A percentile compares a stretch with the other conserved stretches of the same genome.
Evolutionary conservation across 92 coral and sea anemone genomes (phyloP).

Genomic region (Siderastrea siderea): DNA sequence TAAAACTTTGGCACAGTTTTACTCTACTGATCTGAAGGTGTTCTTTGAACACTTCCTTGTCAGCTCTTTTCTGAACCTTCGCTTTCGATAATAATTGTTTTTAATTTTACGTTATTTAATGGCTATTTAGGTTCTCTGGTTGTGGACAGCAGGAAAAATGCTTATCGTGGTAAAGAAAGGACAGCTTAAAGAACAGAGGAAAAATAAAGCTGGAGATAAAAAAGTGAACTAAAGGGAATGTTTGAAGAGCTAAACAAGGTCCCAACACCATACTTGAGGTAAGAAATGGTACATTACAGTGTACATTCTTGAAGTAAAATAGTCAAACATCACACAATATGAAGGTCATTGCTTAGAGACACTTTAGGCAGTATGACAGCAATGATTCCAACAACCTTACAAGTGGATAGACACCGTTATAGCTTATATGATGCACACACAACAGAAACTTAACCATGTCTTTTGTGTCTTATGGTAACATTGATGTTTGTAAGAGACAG

Average conservation of each 20-base stretch:
- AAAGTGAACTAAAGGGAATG: constrained; percentile 52
- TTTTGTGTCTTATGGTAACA: too few species aligned
- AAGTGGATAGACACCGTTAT: too few species aligned
- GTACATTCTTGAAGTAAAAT: not conserved
- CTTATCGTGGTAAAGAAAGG: constrained; percentile 84
- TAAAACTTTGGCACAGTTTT: too few species aligned
- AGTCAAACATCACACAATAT: too few species aligned
- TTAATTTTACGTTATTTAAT: not conserved
- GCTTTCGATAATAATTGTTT: not conserved
- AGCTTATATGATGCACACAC: too few species aligned
- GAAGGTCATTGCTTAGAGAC: too few species aligned
- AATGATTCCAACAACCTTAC: too few species aligned
- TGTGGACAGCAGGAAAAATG: constrained; percentile 81
- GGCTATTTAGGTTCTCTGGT: constrained; percentile 69
- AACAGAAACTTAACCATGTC: too few species aligned
- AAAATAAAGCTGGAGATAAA: constrained; percentile 52
- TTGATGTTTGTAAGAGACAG: too few species aligned
- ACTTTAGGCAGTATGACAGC: too few species aligned
- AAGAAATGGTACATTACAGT: not conserved
- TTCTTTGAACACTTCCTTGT: not conserved
- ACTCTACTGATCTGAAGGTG: too few species aligned
- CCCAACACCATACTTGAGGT: not conserved
- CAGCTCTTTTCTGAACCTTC: not conserved
- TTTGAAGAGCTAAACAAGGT: not conserved
- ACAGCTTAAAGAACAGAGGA: constrained; percentile 68